phyloP scores from a whole-genome alignment of 2,113 vertebrate genomes.

The Himantopus leucocephalus region DNA sequence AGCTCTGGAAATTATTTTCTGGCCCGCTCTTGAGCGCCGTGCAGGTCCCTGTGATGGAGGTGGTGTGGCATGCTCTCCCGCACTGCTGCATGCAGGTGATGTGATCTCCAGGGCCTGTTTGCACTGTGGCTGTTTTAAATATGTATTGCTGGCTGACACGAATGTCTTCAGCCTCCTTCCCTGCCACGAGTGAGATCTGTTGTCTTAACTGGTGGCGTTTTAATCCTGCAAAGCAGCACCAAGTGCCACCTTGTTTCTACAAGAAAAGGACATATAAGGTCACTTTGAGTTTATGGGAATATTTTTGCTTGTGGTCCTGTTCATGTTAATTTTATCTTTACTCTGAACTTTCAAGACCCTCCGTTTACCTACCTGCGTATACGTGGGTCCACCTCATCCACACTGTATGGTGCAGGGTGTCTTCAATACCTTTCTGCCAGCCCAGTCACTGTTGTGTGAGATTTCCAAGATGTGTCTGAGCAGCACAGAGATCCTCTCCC shows the following conservation, averaged over 20 bases:
- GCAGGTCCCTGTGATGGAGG: fast-evolving
- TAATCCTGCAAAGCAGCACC: background rate
- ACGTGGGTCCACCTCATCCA: background rate
- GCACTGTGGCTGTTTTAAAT: background rate
- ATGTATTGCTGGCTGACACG: background rate
- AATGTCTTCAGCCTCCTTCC: background rate
- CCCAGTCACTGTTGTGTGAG: background rate
- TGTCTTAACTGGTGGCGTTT: background rate
- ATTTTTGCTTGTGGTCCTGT: background rate
- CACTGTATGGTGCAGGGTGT: background rate
- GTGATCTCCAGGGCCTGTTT: background rate
- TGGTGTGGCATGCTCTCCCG: fast-evolving
- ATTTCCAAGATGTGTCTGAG: background rate
- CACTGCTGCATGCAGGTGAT: fast-evolving
- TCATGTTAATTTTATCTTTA: background rate
- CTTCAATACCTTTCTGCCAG: background rate
- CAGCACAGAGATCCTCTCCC: background rate
- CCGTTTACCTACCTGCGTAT: fast-evolving
- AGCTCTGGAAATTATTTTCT: background rate
- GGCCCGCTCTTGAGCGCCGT: fast-evolving
- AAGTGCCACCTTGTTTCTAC: fast-evolving
- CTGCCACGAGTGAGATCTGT: background rate
- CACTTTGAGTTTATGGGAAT: background rate
- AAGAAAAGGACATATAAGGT: background rate
- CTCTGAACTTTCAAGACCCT: background rate